Evolutionary conservation across 2,888 invertebrate genomes (phyloP), one percentile per base, ranked within the genome.

Genomic region (Tridacna gigas): DNA sequence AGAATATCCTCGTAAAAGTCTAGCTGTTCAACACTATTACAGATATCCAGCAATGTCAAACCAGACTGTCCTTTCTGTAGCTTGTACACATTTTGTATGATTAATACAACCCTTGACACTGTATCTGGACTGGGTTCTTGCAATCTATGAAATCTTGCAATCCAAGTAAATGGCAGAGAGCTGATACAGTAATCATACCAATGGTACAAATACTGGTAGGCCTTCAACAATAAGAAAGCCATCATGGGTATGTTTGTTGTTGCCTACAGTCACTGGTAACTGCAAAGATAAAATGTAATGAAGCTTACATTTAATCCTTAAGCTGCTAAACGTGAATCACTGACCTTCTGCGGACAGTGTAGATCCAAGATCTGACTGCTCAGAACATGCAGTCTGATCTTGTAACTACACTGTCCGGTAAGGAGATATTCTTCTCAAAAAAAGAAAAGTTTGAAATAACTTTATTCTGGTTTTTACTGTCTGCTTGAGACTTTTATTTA

Each of bases 1-100:
- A 92, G 82, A 66, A 94, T 82, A 73, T 91, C 89, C 74, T 93
- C 93, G 37, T 89, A 78, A 13, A 67, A 74, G 11, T 92, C 90
- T n/a, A 92, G 67, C 0, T 73, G 66, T 11, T 82, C 74, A 11
- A 91, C 82, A 51, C 90, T 78, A 22, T 75, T 51, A 9, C 79
- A 69, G 37, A 91, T 79, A 26, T 86, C 82, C 12, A 13, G n/a
- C 20, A 63, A 47, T 15, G 77, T 60, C 22, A 71, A 51, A 20
- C 26, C 28, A 45, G 28, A 18, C n/a, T 80, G 77, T 0, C 83
- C 83, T 48, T 78, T 51, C 47, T 80, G 60, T 61, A 73, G 73
- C 45, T 89, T 88, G n/a, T 87, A 84, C 1, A 90, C 56, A 13
- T 84, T 80, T 25, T 89, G 80, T 20, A 91, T 87, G 22, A 85